Percentiles rank a stretch among this genome's conserved stretches.
Conservation (phyloP, 2,888 invertebrate species). For the Achlya flavicornis region DNA sequence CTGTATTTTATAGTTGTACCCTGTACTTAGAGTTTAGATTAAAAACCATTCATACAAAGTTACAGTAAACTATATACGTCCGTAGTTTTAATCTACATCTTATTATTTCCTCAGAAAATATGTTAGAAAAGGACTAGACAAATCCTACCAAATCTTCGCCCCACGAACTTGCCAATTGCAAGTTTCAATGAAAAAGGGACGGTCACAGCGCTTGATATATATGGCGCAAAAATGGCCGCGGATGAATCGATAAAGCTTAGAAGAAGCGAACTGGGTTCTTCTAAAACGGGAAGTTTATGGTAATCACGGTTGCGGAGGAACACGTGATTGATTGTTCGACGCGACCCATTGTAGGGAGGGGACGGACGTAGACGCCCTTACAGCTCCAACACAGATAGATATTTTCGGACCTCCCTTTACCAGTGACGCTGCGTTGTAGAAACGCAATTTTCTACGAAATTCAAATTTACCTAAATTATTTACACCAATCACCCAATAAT, state of each 20-base stretch:
- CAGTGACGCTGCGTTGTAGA: neutral
- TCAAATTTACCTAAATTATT: neutral
- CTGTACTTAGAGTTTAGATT: no score
- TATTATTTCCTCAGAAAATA: neutral
- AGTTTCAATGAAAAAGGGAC: conserved; percentile 76
- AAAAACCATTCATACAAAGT: no score
- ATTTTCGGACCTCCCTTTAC: conserved; percentile 4
- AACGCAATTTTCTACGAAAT: neutral
- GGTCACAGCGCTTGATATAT: conserved; percentile 68
- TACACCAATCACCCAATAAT: conserved; percentile 1
- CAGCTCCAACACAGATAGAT: conserved; percentile 22
- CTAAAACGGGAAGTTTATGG: conserved; percentile 82
- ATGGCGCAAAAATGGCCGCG: conserved; percentile 71
- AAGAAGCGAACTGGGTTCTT: conserved; percentile 72
- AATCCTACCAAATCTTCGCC: conserved; percentile 61
- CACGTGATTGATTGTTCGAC: conserved; percentile 79
- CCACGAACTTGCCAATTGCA: conserved; percentile 71
- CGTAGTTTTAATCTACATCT: conserved; percentile 1
- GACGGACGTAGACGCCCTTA: conserved; percentile 45
- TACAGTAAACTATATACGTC: no score
- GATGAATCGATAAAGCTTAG: conserved; percentile 78
- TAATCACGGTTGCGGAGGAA: conserved; percentile 76
- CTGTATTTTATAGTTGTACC: no score
- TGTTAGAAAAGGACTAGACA: conserved; percentile 48
- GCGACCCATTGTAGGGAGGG: conserved; percentile 51